Base-by-base conservation (phyloP, 2,888 invertebrate species). In the Chrysodeixis includens region DNA sequence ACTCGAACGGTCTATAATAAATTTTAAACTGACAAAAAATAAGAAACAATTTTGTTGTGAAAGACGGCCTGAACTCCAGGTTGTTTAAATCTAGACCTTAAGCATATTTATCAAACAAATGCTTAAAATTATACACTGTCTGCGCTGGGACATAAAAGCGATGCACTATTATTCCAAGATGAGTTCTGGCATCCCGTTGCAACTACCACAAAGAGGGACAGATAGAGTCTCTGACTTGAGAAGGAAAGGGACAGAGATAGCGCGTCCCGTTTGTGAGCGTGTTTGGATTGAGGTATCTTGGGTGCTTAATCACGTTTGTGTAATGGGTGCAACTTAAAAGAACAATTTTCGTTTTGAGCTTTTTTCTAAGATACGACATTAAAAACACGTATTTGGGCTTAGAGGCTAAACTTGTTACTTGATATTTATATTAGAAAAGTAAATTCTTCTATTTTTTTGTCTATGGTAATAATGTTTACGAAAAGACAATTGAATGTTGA, bases 171-270 rank as follows among this genome's bases (percentile, higher is more conserved):
- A 59, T 73, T 55, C 44, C 30, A 59, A 63, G 54, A 69, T 69
- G 62, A 63, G 52, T 32, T 44, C 58, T 30, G 62, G 51, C 56
- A 62, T 73, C 52, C 69, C 68, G 57, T 71, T 73, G 55, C 58
- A 59, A 68, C 69, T 54, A 68, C 40, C 26, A 16, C 22, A 30
- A 62, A 74, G 3, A 68, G 59, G 74, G 74, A 71, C 12, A 57
- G 35, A 51, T 57, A 49, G 30, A 20, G 22, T 51, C 18, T 2
- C 12, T 2, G 40, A 30, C 16, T 2, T 69, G 18, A 32, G 63
- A 46, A 20, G 0, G 8, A 74, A 69, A 16, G 54, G n/a, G 56
- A 69, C 9, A 0, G 46, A 30, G 1, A 35, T 26, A 69, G 16
- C 44, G 32, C 44, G 40, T 63, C 74, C 63, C 35, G 69, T 68